Percentiles rank a stretch among this genome's conserved stretches.
phyloP scores from a whole-genome alignment of 2,888 invertebrate species.

The Stictocephala bisonia region DNA sequence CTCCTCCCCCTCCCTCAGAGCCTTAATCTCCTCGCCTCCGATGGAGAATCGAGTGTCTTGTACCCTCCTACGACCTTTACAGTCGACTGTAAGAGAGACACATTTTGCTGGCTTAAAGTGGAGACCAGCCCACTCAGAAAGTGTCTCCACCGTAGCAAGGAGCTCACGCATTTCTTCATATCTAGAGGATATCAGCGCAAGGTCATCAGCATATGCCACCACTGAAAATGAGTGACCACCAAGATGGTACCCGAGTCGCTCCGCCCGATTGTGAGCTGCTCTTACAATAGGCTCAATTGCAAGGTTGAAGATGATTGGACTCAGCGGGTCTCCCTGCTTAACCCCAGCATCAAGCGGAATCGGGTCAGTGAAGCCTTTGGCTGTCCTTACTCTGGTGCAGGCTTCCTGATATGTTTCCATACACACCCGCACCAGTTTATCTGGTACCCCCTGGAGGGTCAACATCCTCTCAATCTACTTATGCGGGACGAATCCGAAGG shows the following conservation, averaged over 20 bases:
- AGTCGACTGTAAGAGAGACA: conserved; percentile 5
- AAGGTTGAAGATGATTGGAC: conserved; percentile 18
- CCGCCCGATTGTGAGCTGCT: not conserved
- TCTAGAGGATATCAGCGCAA: not conserved
- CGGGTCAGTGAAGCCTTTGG: not conserved
- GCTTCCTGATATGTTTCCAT: not conserved
- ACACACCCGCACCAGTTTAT: not conserved
- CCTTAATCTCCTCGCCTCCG: not conserved
- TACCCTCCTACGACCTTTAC: not conserved
- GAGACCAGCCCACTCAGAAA: not conserved
- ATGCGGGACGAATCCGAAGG: too few species aligned
- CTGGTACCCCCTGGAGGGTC: not conserved
- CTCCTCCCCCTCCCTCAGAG: conserved; percentile 11
- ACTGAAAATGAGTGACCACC: not conserved
- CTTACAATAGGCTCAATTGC: not conserved
- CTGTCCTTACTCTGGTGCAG: not conserved
- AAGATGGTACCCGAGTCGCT: not conserved
- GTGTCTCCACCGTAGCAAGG: not conserved
- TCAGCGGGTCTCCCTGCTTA: not conserved
- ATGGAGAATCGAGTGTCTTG: not conserved
- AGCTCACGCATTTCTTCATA: not conserved
- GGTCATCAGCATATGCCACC: conserved; percentile 22
- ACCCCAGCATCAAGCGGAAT: conserved; percentile 8
- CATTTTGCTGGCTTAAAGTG: conserved; percentile 10
- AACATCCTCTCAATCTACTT: not conserved